Percentiles rank a stretch among this genome's conserved stretches.
phyloP scores from a whole-genome alignment of 2,113 vertebrate species.

The Tupaia tana region DNA sequence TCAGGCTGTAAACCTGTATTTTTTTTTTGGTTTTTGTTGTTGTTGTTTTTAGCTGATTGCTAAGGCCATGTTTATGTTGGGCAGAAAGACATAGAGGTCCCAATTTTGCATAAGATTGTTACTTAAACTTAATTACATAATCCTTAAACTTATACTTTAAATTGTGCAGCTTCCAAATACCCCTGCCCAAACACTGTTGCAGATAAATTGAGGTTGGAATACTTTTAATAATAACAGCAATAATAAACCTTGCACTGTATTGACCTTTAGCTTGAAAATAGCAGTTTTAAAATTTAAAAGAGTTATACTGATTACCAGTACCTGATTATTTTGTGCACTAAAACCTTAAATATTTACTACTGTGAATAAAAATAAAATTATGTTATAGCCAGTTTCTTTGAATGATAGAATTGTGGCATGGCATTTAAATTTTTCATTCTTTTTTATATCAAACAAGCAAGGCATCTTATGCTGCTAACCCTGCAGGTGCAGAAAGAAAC shows the following conservation, averaged over 20 bases:
- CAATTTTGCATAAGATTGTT: not conserved
- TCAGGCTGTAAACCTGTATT: not conserved
- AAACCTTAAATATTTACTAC: constrained; percentile 64
- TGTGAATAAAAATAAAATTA: constrained; percentile 46
- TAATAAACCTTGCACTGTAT: not conserved
- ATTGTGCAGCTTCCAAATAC: constrained; percentile 29
- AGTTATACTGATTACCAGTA: constrained; percentile 51
- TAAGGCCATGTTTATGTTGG: constrained; percentile 9
- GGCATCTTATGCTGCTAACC: constrained; percentile 58
- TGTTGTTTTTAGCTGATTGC: not conserved
- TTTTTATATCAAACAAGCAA: not conserved
- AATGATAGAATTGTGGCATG: constrained; percentile 50
- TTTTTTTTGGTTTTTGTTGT: not conserved
- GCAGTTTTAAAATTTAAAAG: constrained; percentile 40
- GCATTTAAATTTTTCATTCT: not conserved
- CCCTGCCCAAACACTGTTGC: not conserved
- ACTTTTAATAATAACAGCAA: constrained; percentile 18
- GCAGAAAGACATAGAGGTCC: constrained; percentile 46
- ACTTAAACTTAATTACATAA: constrained; percentile 34
- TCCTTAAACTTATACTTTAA: constrained; percentile 24
- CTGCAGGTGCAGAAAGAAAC: constrained; percentile 43
- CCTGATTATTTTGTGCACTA: constrained; percentile 46
- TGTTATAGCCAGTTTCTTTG: not conserved
- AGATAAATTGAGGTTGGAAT: constrained; percentile 50
- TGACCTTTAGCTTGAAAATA: constrained; percentile 60